Conservation (phyloP, 2,888 invertebrate genomes). For the Harpalus rufipes region DNA sequence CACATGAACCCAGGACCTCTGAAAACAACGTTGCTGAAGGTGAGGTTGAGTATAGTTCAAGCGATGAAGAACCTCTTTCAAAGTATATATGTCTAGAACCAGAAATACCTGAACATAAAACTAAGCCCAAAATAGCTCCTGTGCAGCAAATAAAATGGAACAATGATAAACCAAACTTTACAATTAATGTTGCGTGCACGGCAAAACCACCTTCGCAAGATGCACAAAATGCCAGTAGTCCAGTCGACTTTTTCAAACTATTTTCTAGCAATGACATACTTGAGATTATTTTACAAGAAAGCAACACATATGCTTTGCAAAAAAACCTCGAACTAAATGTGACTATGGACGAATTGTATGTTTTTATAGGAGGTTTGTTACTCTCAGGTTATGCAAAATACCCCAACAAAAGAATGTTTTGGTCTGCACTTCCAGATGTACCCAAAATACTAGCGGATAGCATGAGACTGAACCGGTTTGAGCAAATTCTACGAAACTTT, state of each 20-base stretch:
- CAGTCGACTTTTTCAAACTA: slow-evolving; percentile 2
- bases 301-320: slow-evolving; percentile 34
- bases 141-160: slow-evolving; percentile 3
- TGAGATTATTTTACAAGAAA: slow-evolving; percentile 24
- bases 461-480: slow-evolving; percentile 8
- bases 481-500: slow-evolving; percentile 2
- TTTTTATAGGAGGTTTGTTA: slow-evolving; percentile 1
- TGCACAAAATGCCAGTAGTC: slow-evolving; percentile 5
- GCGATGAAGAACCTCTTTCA: slow-evolving; percentile 6
- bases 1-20: slow-evolving; percentile 45
- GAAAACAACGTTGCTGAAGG: slow-evolving; percentile 21
- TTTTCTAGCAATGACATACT: slow-evolving; percentile 14
- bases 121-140: not conserved
- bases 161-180: not conserved
- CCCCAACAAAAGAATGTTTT: slow-evolving; percentile 68
- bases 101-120: slow-evolving; percentile 8
- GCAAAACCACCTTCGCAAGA: slow-evolving; percentile 17
- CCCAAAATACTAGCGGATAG: slow-evolving; percentile 24
- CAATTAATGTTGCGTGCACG: not conserved
- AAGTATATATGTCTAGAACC: not conserved
- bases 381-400: slow-evolving; percentile 60
- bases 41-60: not conserved
- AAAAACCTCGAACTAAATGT: slow-evolving; percentile 55
- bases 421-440: slow-evolving; percentile 66
- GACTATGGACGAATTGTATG: slow-evolving; percentile 18